Evolutionary conservation across 1,140 invertebrate genomes (phyloP).

Genomic region (Drosophila saltans): DNA sequence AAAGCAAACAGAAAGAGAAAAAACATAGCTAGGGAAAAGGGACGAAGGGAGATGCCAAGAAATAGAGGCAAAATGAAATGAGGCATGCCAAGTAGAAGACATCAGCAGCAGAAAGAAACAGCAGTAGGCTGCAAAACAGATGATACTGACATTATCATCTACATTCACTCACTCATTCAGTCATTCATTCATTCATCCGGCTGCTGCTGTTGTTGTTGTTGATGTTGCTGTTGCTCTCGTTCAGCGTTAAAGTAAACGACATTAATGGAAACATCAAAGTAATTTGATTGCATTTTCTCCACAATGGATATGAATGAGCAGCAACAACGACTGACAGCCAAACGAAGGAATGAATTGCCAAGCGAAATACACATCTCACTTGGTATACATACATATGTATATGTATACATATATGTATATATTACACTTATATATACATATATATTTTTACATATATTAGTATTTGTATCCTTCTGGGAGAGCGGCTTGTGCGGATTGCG

Average conservation of each 20-base stretch:
- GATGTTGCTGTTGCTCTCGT: constrained; percentile 27
- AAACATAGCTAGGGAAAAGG: neutral
- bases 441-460: neutral
- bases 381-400: constrained; percentile 10
- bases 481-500: constrained; percentile 3
- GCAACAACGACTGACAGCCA: constrained; percentile 31
- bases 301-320: constrained; percentile 75
- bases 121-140: constrained; percentile 46
- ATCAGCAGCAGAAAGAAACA: neutral
- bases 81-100: constrained; percentile 30
- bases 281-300: constrained; percentile 78
- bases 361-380: constrained; percentile 6
- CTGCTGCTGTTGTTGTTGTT: neutral
- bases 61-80: constrained; percentile 28
- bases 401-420: neutral
- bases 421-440: constrained; percentile 19
- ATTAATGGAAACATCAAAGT: constrained; percentile 82
- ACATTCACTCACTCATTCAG: constrained; percentile 8
- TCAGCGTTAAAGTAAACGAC: constrained; percentile 77
- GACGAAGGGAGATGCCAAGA: neutral
- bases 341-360: constrained; percentile 47
- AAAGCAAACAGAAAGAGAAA: constrained; percentile 31
- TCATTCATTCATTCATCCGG: neutral
- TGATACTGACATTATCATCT: constrained; percentile 48
- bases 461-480: constrained; percentile 7